Conservation (phyloP, 2,797 vertebrate species). For the Melanotaenia maccullochi region DNA sequence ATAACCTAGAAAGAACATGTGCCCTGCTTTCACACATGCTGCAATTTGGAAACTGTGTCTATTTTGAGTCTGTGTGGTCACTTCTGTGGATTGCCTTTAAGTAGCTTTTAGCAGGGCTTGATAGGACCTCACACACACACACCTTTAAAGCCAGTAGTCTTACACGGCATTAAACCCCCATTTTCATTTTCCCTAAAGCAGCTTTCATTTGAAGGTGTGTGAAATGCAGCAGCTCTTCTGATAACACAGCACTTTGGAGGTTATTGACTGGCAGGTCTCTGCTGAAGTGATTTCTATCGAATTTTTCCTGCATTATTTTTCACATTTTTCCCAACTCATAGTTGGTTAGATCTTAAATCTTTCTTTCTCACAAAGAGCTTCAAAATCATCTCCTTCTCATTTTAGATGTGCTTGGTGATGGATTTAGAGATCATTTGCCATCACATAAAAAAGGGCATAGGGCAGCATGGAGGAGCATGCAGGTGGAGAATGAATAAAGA, state of each 20-base stretch:
- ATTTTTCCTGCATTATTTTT: conserved; percentile 1
- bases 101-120: conserved; percentile 56
- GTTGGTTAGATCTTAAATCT: conserved; percentile 7
- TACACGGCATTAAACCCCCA: conserved; percentile 50
- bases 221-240: conserved; percentile 30
- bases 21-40: not conserved
- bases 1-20: not conserved
- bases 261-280: conserved; percentile 29
- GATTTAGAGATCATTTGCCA: conserved; percentile 23
- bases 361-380: conserved; percentile 20
- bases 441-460: not conserved
- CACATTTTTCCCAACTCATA: not conserved
- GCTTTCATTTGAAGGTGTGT: conserved; percentile 48
- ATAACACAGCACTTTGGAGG: conserved; percentile 33
- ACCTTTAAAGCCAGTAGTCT: conserved; percentile 37
- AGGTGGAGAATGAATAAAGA: not conserved
- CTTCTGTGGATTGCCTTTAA: conserved; percentile 50
- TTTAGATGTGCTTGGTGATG: conserved; percentile 7
- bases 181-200: conserved; percentile 51
- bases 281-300: conserved; percentile 11
- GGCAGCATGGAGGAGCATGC: not conserved
- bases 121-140: conserved; percentile 31
- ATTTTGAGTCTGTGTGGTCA: conserved; percentile 36
- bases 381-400: conserved; percentile 2
- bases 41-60: conserved; percentile 27